Percentiles rank a stretch among this genome's conserved stretches.
Evolutionary conservation across 92 coral and sea anemone species (phyloP).

Genomic region (Siderastrea radians): DNA sequence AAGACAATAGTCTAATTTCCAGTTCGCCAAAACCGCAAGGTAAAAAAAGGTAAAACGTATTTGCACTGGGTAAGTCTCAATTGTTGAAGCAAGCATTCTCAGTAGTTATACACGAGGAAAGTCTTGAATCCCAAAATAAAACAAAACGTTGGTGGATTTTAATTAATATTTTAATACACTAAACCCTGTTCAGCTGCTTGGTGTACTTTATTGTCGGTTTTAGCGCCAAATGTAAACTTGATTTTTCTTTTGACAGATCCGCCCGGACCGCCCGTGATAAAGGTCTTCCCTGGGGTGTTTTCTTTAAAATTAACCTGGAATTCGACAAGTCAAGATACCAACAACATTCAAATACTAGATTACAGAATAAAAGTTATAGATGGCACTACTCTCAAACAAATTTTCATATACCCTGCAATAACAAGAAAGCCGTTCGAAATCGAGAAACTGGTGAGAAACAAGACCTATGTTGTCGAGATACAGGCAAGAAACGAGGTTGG

Average conservation of each 20-base stretch:
- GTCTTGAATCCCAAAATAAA: too few relatives aligned
- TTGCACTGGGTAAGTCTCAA: too few relatives aligned
- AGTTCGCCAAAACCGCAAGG: too few relatives aligned
- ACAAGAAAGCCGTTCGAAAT: background rate
- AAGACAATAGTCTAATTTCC: too few relatives aligned
- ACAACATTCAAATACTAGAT: slow-evolving; percentile 25
- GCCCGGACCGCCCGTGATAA: slow-evolving; percentile 19
- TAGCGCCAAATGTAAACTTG: background rate
- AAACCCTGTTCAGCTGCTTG: too few relatives aligned
- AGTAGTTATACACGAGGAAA: too few relatives aligned
- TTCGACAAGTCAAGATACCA: background rate
- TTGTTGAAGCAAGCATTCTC: too few relatives aligned
- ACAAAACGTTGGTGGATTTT: too few relatives aligned
- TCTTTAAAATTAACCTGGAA: slow-evolving; percentile 16
- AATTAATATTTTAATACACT: too few relatives aligned
- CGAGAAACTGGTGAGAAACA: slow-evolving; percentile 10
- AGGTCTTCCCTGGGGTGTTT: background rate
- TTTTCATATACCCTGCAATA: background rate
- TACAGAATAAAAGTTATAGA: slow-evolving; percentile 20
- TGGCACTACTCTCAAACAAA: background rate
- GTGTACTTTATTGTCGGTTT: too few relatives aligned
- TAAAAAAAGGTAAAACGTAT: too few relatives aligned
- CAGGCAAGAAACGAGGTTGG: slow-evolving; percentile 34
- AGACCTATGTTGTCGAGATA: background rate
- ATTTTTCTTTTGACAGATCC: background rate